phyloP scores from a whole-genome alignment of 2,888 invertebrate genomes.

The Epiblema foenella region DNA sequence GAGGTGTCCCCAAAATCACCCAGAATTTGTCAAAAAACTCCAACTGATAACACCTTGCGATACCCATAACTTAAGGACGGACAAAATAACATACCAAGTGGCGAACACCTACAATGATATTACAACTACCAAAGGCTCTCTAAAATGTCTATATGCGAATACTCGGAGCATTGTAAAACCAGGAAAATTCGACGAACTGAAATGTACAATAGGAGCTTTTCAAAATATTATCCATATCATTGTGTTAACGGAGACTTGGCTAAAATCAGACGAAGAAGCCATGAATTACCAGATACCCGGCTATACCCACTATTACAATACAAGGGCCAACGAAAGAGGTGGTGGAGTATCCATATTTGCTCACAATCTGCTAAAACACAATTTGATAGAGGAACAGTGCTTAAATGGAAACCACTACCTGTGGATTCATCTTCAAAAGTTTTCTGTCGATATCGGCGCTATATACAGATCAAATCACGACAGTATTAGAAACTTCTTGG shows the following conservation, averaged over 20 bases:
- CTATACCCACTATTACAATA: too few species aligned
- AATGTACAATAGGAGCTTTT: conserved; percentile 3
- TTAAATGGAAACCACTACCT: too few species aligned
- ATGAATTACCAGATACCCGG: too few species aligned
- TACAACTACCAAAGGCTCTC: background rate
- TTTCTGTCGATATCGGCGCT: too few species aligned
- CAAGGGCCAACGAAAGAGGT: too few species aligned
- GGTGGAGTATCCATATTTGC: too few species aligned
- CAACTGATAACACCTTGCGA: too few species aligned
- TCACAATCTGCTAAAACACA: too few species aligned
- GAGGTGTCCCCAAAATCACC: background rate
- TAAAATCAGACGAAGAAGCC: conserved; percentile 6
- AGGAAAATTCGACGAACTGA: conserved; percentile 19
- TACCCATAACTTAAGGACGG: background rate
- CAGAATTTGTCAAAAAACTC: conserved; percentile 5
- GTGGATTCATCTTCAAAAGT: too few species aligned
- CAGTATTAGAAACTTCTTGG: too few species aligned
- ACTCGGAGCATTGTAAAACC: conserved; percentile 10
- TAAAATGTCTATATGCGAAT: conserved; percentile 4
- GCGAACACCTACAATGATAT: background rate
- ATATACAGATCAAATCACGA: too few species aligned
- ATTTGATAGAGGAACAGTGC: too few species aligned
- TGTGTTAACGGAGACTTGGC: conserved; percentile 18
- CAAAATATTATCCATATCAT: background rate
- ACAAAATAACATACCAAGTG: conserved; percentile 8